Conservation (phyloP, 2,888 invertebrate species). For the Stenodema calcarata region DNA sequence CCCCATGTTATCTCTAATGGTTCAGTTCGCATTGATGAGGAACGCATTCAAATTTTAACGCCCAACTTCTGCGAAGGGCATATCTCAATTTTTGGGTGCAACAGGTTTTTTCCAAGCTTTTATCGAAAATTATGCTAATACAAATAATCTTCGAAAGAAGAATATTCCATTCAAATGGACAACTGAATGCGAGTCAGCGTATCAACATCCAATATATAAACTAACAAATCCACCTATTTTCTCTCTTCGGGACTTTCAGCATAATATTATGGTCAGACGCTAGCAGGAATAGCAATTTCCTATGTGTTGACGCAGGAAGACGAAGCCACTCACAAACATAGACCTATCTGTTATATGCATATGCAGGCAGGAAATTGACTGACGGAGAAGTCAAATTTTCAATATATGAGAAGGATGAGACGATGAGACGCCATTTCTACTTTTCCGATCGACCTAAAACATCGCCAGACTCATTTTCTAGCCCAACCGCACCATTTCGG, state of each 20-base stretch:
- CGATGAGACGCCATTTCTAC: too few relatives aligned
- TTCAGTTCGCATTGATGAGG: neutral
- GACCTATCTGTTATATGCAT: neutral
- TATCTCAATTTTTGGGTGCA: neutral
- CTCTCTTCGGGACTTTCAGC: neutral
- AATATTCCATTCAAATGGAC: neutral
- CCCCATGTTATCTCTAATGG: too few relatives aligned
- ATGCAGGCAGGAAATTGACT: neutral
- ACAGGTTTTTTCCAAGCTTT: neutral
- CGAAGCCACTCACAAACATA: neutral
- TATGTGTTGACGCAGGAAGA: neutral
- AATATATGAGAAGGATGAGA: neutral
- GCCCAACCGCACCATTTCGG: too few relatives aligned
- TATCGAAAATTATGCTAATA: neutral
- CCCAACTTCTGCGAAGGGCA: neutral
- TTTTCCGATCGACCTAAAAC: too few relatives aligned
- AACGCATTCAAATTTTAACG: neutral
- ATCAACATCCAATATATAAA: neutral
- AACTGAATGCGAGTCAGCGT: neutral
- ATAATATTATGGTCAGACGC: conserved; percentile 1
- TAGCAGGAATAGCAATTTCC: neutral
- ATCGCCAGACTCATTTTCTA: too few relatives aligned
- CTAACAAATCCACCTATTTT: neutral
- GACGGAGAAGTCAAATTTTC: neutral
- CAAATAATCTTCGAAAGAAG: too few relatives aligned